These are phyloP conservation scores for Orussus abietinus DNA, from an alignment of 1,140 invertebrate genomes.

Conservation along the genomic window DNA sequence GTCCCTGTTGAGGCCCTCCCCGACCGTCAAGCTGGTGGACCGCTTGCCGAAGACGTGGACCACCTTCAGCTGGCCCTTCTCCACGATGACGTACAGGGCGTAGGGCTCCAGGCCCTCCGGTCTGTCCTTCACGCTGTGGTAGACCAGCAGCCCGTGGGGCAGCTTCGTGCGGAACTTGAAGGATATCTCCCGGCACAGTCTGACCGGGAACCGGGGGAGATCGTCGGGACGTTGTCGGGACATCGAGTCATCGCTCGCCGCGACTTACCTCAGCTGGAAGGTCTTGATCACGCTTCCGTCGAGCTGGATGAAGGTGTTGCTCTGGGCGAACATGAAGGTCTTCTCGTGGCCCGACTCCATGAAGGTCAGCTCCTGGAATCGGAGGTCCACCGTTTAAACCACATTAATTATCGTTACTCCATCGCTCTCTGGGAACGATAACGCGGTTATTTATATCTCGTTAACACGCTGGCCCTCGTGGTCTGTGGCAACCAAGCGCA, in stretches of 20 bases:
- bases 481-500: no score
- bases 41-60: conserved; percentile 86
- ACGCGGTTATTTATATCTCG: conserved; percentile 1
- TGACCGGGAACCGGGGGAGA: no score
- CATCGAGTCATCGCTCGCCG: no score
- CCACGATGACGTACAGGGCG: conserved; percentile 83
- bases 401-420: conserved; percentile 7
- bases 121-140: conserved; percentile 81
- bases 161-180: conserved; percentile 82
- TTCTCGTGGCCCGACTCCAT: conserved; percentile 73
- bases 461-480: no score
- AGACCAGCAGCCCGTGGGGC: conserved; percentile 80
- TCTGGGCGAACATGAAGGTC: conserved; percentile 83
- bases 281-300: conserved; percentile 80
- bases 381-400: conserved; percentile 4
- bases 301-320: conserved; percentile 82
- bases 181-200: conserved; percentile 80
- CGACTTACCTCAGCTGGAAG: conserved; percentile 73
- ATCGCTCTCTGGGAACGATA: no score
- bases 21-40: conserved; percentile 79
- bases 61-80: conserved; percentile 83
- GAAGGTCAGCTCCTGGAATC: conserved; percentile 67
- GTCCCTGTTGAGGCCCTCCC: conserved; percentile 82
- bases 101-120: conserved; percentile 74
- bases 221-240: no score